Base-by-base conservation (phyloP, 2,888 invertebrate species). In the Phyllotreta cruciferae region DNA sequence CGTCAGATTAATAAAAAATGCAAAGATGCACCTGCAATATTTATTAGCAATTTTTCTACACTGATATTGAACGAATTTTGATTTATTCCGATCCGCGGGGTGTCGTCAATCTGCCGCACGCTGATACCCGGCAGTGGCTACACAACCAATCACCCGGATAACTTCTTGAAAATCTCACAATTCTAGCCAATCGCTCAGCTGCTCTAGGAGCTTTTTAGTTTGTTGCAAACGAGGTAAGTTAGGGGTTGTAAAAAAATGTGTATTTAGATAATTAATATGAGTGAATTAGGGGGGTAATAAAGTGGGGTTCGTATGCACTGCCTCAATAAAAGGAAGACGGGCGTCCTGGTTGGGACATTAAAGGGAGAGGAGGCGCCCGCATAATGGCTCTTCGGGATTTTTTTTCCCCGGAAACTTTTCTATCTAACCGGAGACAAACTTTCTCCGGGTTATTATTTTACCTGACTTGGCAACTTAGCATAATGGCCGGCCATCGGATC, bases 351-450 rank as follows among this genome's bases (percentile, higher is more conserved):
- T 66, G 69, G 69, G 74, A 70, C 74, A 74, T 74, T 71, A 75
- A 73, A 71, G 42, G 60, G 76, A 24, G 24, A 4, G 4, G 4
- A 24, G 24, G 24, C 24, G 72, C 68, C 69, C 68, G 70, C 24
- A 24, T 75, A 77, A 77, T 77, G 75, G 76, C 67, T 73, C 71
- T 75, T 75, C 63, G 63, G 75, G 75, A 73, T 75, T 76, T 76
- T 69, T 75, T 73, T 74, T 69, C 58, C 60, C 66, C 70, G 70
- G 73, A 76, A 75, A 72, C 76, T 78, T 77, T 77, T 76, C 24
- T 24, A 24, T 24, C 24, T 24, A 24, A 24, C 24, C 24, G 24
- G 24, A 1, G 24, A 24, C 24, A 24, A 24, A 24, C 24, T 24
- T 24, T 24, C 24, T 24, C 24, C 24, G 24, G 2, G 24, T 24